A percentile compares a stretch with the other conserved stretches of the same genome.
Evolutionary conservation across 2,888 invertebrate genomes (phyloP).

Genomic region (Euplexia lucipara): DNA sequence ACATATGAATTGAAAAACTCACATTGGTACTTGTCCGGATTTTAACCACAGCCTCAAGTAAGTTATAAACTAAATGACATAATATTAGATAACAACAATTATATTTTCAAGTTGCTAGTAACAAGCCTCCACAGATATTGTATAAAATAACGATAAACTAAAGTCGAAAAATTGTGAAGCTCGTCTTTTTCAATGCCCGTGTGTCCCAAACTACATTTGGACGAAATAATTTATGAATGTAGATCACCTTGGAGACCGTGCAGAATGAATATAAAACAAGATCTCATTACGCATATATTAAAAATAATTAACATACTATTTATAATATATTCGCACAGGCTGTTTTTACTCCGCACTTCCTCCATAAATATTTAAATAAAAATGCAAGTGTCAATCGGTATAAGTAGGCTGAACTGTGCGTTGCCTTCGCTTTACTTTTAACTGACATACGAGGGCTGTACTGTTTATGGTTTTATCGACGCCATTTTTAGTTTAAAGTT

Average conservation of each 20-base stretch:
- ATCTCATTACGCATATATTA: slow-evolving; percentile 51
- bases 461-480: background rate
- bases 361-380: slow-evolving; percentile 40
- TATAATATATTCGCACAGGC: slow-evolving; percentile 53
- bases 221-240: slow-evolving; percentile 85
- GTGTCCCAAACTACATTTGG: slow-evolving; percentile 69
- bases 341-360: slow-evolving; percentile 63
- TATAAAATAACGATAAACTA: too few relatives aligned
- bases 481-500: too few relatives aligned
- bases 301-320: slow-evolving; percentile 48
- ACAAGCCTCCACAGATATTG: too few relatives aligned
- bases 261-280: slow-evolving; percentile 59
- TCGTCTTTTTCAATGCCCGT: slow-evolving; percentile 61
- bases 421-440: background rate
- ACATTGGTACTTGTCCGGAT: too few relatives aligned
- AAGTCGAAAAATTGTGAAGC: slow-evolving; percentile 19
- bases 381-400: slow-evolving; percentile 5
- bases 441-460: slow-evolving; percentile 1
- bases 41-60: too few relatives aligned
- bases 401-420: slow-evolving; percentile 26
- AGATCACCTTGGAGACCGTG: slow-evolving; percentile 81
- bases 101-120: too few relatives aligned
- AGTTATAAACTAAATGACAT: too few relatives aligned
- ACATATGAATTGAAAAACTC: too few relatives aligned
- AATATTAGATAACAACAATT: too few relatives aligned